Base-by-base conservation (phyloP, 1,140 invertebrate species). In the Cotesia glomerata region DNA sequence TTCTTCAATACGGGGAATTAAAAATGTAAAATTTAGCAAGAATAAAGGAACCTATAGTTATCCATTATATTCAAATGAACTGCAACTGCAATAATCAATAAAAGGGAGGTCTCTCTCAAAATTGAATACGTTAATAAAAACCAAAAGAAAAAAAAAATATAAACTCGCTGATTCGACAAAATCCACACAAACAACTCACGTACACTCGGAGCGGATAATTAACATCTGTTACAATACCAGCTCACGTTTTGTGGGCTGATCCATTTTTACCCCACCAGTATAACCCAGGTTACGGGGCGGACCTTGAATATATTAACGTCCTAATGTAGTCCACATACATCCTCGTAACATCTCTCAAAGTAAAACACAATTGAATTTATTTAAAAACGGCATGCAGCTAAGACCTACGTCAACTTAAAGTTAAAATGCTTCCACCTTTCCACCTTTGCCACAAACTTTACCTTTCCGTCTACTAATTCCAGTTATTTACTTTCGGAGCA, bases 221-320 rank as follows among this genome's bases (percentile, higher is more conserved):
- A 86, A 86, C 85, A 85, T 86, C 85, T 86, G 85, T 86, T 86
- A 85, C 80, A 83, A 79, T 83, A 83, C 81, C 82, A 81, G 82
- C 71, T 45, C 39, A 45, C 39, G 39, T 45, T 45, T 45, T 45
- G 39, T 45, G 39, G 39, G 39, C 8, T 45, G 39, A 45, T 45
- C 39, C 39, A 45, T 45, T 45, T 45, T 45, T 45, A 45, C 82
- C 82, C 84, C 83, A 84, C 84, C 78, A 82, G 39, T 45, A 45
- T 45, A 2, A 45, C 39, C 54, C 65, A 73, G 56, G 74, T 35
- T 76, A 77, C 78, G 84, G 85, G 84, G 83, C 85, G 83, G 84
- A 85, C 81, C 85, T 85, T 82, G 85, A 86, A 85, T 85, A 85
- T 80, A 86, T 85, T 86, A 85, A 82, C 82, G 85, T 79, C 82